A percentile compares a stretch with the other conserved stretches of the same genome.
Conservation (phyloP, 1,140 invertebrate species). For the Plutomurus gul region DNA sequence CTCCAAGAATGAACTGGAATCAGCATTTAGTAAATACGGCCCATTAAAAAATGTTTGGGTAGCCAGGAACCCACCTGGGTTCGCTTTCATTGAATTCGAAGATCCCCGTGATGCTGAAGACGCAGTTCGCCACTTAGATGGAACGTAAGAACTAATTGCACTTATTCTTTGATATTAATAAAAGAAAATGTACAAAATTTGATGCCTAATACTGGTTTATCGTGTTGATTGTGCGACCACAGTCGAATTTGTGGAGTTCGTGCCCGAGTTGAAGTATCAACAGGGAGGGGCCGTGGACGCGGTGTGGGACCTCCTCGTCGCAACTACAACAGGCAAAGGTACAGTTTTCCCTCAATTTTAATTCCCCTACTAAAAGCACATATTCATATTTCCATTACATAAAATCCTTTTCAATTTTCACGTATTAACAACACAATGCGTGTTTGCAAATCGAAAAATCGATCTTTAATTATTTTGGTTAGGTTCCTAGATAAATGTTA, state of each 20-base stretch:
- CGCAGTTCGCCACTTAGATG: constrained; percentile 89
- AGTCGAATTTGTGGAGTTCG: constrained; percentile 80
- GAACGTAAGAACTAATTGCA: constrained; percentile 82
- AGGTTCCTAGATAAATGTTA: too few species aligned
- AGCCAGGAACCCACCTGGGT: constrained; percentile 74
- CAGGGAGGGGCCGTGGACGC: constrained; percentile 67
- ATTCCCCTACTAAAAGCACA: too few species aligned
- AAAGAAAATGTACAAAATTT: neutral
- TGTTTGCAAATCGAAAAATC: too few species aligned
- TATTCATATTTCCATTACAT: too few species aligned
- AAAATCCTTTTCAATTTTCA: too few species aligned
- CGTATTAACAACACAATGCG: too few species aligned
- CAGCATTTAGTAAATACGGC: constrained; percentile 93
- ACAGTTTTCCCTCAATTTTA: too few species aligned
- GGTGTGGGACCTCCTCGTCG: neutral
- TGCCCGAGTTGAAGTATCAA: constrained; percentile 85
- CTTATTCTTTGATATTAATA: neutral
- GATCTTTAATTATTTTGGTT: too few species aligned
- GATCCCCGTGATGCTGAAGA: constrained; percentile 96
- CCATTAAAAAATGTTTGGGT: constrained; percentile 96
- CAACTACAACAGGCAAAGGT: constrained; percentile 1
- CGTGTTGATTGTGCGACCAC: constrained; percentile 16
- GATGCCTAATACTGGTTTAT: neutral
- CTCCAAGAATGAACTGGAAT: constrained; percentile 88
- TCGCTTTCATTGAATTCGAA: constrained; percentile 91